Percentiles rank a stretch among this genome's conserved stretches.
Conservation (phyloP, 2,797 vertebrate species). For the Chaunax sp. region DNA sequence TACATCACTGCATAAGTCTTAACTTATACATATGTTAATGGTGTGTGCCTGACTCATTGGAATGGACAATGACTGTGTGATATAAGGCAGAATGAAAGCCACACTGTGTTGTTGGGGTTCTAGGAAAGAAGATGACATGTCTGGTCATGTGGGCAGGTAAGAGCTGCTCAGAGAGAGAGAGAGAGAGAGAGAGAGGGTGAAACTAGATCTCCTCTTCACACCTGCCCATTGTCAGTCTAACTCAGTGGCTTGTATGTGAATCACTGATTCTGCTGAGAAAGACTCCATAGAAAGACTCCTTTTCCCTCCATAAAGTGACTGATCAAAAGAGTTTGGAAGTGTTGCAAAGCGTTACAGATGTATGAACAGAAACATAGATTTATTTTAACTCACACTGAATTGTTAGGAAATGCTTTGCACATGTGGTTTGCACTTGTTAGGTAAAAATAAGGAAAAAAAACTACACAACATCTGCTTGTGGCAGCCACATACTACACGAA, state of each 20-base stretch:
- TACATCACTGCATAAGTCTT: background rate
- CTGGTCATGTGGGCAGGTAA: constrained; percentile 82
- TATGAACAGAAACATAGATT: no score
- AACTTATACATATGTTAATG: background rate
- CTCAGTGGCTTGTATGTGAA: constrained; percentile 33
- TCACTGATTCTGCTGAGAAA: background rate
- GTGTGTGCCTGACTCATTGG: background rate
- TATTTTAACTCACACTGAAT: no score
- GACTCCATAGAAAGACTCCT: background rate
- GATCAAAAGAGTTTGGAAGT: background rate
- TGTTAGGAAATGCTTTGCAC: no score
- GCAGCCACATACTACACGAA: no score
- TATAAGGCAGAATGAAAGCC: constrained; percentile 20
- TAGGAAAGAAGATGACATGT: constrained; percentile 74
- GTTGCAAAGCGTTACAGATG: no score
- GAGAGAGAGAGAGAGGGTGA: constrained; percentile 43
- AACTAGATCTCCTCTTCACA: constrained; percentile 67
- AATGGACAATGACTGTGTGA: constrained; percentile 17
- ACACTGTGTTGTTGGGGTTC: constrained; percentile 38
- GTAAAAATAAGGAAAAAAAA: no score
- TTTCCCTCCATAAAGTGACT: constrained; percentile 1
- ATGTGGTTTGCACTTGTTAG: no score
- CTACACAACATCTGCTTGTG: background rate
- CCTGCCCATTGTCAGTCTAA: constrained; percentile 65
- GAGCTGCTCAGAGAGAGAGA: constrained; percentile 60